These are phyloP conservation scores for Lithobius niger DNA, from an alignment of 1,140 invertebrate genomes.

Conservation along the genomic window DNA sequence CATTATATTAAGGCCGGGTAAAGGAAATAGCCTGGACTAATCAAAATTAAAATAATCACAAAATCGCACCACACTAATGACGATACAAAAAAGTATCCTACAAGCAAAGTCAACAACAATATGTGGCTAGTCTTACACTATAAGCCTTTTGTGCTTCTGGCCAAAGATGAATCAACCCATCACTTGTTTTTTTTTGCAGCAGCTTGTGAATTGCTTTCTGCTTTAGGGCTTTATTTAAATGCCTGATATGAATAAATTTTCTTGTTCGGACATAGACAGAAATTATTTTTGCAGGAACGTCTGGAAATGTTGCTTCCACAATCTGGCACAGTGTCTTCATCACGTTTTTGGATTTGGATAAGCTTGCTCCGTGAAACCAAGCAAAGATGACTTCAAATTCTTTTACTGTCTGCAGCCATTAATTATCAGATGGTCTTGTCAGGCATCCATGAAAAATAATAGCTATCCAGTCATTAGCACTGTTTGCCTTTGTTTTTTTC, in stretches of 20 bases:
- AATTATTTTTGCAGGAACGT: background rate
- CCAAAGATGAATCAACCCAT: too few species aligned
- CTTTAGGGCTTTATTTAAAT: background rate
- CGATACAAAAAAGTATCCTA: too few species aligned
- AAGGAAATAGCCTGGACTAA: too few species aligned
- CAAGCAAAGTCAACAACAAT: too few species aligned
- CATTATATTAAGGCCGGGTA: too few species aligned
- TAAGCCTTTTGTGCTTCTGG: too few species aligned
- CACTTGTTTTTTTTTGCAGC: too few species aligned
- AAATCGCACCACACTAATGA: too few species aligned
- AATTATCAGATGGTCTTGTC: background rate
- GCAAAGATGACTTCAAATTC: constrained; percentile 1
- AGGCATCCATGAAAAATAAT: background rate
- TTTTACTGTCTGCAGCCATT: background rate
- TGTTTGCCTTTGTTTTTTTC: background rate
- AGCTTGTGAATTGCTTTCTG: too few species aligned
- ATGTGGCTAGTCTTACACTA: too few species aligned
- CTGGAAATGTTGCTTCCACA: background rate
- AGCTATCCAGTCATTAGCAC: background rate
- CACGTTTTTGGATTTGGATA: background rate
- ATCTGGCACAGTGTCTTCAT: background rate
- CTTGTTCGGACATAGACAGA: constrained; percentile 2
- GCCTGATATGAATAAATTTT: background rate
- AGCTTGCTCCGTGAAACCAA: background rate
- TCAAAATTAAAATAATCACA: too few species aligned